phyloP scores from a whole-genome alignment of 2,797 vertebrate genomes.

The Graptemys geographica region DNA sequence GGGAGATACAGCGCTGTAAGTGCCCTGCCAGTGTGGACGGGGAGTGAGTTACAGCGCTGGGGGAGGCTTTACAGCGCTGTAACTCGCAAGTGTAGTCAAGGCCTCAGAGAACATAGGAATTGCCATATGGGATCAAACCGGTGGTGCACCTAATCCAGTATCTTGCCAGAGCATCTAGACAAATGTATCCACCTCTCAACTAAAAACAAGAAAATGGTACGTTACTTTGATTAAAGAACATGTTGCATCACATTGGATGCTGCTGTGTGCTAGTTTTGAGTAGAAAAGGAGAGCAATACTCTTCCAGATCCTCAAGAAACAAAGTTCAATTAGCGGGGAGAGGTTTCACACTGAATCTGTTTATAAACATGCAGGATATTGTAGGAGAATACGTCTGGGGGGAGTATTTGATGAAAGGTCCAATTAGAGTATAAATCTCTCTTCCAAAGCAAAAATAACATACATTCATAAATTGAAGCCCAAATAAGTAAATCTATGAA shows the following conservation, averaged over 20 bases:
- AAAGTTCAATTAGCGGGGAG: slow-evolving; percentile 8
- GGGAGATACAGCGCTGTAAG: no score
- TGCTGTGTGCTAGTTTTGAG: not conserved
- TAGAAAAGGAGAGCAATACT: not conserved
- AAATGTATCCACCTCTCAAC: not conserved
- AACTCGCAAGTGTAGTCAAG: no score
- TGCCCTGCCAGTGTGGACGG: no score
- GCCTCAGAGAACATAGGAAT: not conserved
- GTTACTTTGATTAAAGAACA: not conserved
- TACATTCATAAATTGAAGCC: not conserved
- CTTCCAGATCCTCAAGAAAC: slow-evolving; percentile 26
- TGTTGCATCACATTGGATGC: not conserved
- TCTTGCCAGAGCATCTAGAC: not conserved
- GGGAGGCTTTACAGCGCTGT: no score
- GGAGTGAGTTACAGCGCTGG: no score
- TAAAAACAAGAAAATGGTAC: not conserved
- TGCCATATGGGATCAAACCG: not conserved
- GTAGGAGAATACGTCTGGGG: not conserved
- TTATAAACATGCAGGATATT: accelerated
- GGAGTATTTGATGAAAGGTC: not conserved
- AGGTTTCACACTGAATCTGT: not conserved
- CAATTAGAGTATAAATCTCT: slow-evolving; percentile 1
- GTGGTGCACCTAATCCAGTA: not conserved
- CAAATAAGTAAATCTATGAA: not conserved
- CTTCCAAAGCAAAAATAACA: not conserved